These are phyloP conservation scores for Lepidocyrtinus sp. DNA, from an alignment of 2,888 invertebrate species.

Conservation along the genomic window DNA sequence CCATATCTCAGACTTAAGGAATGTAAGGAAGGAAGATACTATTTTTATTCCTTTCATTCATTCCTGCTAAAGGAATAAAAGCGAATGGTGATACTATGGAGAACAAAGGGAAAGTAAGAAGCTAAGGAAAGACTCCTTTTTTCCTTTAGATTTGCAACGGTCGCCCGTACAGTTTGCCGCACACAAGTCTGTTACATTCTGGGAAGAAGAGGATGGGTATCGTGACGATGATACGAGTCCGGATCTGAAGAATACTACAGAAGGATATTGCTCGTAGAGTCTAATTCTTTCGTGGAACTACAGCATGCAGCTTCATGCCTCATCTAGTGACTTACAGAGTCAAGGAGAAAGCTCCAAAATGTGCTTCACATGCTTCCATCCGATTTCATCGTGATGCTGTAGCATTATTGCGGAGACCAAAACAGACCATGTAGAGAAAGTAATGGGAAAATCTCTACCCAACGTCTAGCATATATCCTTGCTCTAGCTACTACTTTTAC, in stretches of 20 bases:
- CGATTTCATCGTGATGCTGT: background rate
- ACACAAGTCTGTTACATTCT: conserved; percentile 42
- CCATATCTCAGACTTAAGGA: too few species aligned
- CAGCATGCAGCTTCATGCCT: conserved; percentile 17
- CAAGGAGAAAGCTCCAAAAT: conserved; percentile 17
- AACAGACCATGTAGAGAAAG: conserved; percentile 14
- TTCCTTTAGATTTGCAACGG: background rate
- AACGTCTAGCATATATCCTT: background rate
- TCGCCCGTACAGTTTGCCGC: conserved; percentile 36
- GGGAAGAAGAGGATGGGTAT: conserved; percentile 18
- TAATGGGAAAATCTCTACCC: conserved; percentile 11
- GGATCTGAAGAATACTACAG: background rate
- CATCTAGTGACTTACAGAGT: conserved; percentile 15
- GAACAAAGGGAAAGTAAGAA: conserved; percentile 5
- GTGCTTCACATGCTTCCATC: conserved; percentile 14
- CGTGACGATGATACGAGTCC: conserved; percentile 17
- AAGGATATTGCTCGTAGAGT: background rate
- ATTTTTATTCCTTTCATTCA: too few species aligned
- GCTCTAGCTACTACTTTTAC: background rate
- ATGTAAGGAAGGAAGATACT: too few species aligned
- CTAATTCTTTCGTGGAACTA: background rate
- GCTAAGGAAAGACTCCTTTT: background rate
- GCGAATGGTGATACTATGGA: conserved; percentile 2
- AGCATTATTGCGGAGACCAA: conserved; percentile 1
- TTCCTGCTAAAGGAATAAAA: background rate